Conservation (phyloP, 2,113 vertebrate genomes). For the Leptodactylus fuscus region DNA sequence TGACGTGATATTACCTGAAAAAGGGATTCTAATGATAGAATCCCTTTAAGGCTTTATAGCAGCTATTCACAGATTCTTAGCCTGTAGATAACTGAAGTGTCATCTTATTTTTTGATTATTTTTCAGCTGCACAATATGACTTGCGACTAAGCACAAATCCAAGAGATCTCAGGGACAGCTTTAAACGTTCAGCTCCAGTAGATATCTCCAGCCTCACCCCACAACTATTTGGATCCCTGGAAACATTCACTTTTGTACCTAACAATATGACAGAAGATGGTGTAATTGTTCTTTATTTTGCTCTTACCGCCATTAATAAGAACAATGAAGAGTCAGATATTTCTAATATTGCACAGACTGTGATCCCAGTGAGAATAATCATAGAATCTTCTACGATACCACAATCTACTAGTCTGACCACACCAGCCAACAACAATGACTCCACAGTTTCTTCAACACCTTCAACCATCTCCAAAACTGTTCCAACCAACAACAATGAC, state of each 20-base stretch:
- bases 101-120: not conserved
- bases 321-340: slow-evolving; percentile 62
- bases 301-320: slow-evolving; percentile 64
- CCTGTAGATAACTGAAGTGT: not conserved
- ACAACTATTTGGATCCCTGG: slow-evolving; percentile 65
- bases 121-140: slow-evolving; percentile 72
- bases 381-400: not conserved
- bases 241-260: slow-evolving; percentile 69
- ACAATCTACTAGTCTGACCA: too few species aligned
- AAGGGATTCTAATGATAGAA: too few species aligned
- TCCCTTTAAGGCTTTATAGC: not conserved
- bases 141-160: slow-evolving; percentile 68
- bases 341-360: slow-evolving; percentile 71
- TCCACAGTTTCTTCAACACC: too few species aligned
- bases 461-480: too few species aligned
- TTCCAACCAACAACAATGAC: too few species aligned
- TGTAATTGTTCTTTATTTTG: slow-evolving; percentile 67
- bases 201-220: slow-evolving; percentile 64
- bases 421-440: too few species aligned
- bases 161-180: slow-evolving; percentile 65
- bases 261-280: slow-evolving; percentile 54
- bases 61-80: too few species aligned
- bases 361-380: slow-evolving; percentile 51
- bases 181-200: slow-evolving; percentile 63
- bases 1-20: too few species aligned